A percentile compares a stretch with the other conserved stretches of the same genome.
phyloP scores from a whole-genome alignment of 1,140 invertebrate species.

The Achroia grisella region DNA sequence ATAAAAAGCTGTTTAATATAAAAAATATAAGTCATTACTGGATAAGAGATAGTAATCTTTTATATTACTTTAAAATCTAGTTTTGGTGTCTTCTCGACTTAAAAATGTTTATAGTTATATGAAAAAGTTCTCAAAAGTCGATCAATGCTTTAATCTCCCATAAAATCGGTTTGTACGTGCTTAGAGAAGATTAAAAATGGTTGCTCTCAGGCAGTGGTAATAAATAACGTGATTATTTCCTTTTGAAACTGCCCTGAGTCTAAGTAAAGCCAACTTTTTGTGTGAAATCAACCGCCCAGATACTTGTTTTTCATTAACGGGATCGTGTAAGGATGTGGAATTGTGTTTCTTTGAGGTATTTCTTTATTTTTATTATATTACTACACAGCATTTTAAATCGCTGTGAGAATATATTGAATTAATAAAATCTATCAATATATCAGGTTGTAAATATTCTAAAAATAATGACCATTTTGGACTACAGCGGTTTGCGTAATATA shows the following conservation, averaged over 20 bases:
- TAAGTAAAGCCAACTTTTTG: constrained; percentile 31
- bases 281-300: constrained; percentile 46
- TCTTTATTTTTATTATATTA: constrained; percentile 3
- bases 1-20: constrained; percentile 4
- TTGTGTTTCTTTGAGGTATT: too few species aligned
- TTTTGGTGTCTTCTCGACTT: constrained; percentile 21
- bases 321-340: constrained; percentile 23
- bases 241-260: constrained; percentile 51
- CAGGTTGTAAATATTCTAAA: too few species aligned
- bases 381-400: constrained; percentile 8
- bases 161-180: constrained; percentile 57
- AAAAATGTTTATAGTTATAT: constrained; percentile 43
- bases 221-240: constrained; percentile 71
- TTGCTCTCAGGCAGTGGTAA: constrained; percentile 43
- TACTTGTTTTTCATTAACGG: constrained; percentile 46
- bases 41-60: constrained; percentile 26
- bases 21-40: constrained; percentile 11
- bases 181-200: constrained; percentile 64
- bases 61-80: constrained; percentile 34
- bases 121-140: constrained; percentile 42
- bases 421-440: too few species aligned
- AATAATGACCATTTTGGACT: too few species aligned
- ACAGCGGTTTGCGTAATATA: too few species aligned
- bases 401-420: too few species aligned
- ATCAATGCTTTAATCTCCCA: constrained; percentile 57